Conservation (phyloP, 2,888 invertebrate genomes). For the Tryphoninae sp. region DNA sequence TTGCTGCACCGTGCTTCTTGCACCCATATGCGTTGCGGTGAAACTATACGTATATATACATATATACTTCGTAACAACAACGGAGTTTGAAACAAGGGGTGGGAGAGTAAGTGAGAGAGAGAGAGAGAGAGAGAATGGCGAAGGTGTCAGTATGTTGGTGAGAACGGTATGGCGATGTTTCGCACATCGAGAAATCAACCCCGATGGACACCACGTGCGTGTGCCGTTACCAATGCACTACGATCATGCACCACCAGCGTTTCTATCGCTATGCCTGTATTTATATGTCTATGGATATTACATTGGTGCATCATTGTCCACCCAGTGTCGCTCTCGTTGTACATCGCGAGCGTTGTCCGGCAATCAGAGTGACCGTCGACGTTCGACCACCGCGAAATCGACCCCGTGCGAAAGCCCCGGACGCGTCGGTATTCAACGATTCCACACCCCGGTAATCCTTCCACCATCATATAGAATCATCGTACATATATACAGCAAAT, state of each 20-base stretch:
- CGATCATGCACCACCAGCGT: slow-evolving; percentile 65
- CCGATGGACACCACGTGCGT: slow-evolving; percentile 76
- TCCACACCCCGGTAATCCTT: slow-evolving; percentile 11
- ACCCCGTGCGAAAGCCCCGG: slow-evolving; percentile 46
- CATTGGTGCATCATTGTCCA: slow-evolving; percentile 62
- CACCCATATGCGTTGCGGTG: slow-evolving; percentile 37
- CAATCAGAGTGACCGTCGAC: slow-evolving; percentile 59
- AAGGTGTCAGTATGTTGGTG: slow-evolving; percentile 51
- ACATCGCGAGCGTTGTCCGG: slow-evolving; percentile 41
- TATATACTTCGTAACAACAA: slow-evolving; percentile 50
- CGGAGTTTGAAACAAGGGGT: slow-evolving; percentile 44
- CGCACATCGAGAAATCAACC: slow-evolving; percentile 70
- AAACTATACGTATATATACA: not conserved
- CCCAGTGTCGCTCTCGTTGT: slow-evolving; percentile 41
- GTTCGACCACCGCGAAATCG: slow-evolving; percentile 62
- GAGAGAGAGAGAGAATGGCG: slow-evolving; percentile 45
- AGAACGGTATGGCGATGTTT: slow-evolving; percentile 62
- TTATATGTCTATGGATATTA: not conserved
- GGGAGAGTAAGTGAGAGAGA: slow-evolving; percentile 34
- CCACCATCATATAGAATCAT: not conserved
- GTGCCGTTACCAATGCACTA: slow-evolving; percentile 69
- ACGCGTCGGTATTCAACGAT: slow-evolving; percentile 46
- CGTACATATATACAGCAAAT: not conserved
- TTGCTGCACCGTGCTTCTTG: slow-evolving; percentile 38
- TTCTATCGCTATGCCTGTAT: not conserved